These are phyloP conservation scores for Anabas testudineus DNA, from an alignment of 2,797 vertebrate species.

Conservation along the genomic window DNA sequence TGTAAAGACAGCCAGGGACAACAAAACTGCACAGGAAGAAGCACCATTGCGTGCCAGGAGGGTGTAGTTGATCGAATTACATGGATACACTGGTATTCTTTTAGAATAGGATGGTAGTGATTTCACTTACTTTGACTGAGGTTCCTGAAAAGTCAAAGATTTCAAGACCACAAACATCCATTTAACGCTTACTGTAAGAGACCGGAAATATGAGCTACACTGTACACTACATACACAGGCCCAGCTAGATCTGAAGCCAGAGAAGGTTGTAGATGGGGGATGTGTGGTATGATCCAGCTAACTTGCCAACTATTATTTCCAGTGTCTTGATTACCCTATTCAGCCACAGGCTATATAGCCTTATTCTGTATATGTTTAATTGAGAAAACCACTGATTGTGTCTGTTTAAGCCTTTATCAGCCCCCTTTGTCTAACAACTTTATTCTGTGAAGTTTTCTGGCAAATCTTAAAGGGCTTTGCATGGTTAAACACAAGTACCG, in stretches of 20 bases:
- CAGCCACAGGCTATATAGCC: slow-evolving; percentile 52
- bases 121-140: slow-evolving; percentile 62
- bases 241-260: slow-evolving; percentile 77
- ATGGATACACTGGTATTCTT: slow-evolving; percentile 48
- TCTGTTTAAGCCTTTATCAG: slow-evolving; percentile 57
- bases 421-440: slow-evolving; percentile 61
- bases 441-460: slow-evolving; percentile 77
- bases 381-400: slow-evolving; percentile 64
- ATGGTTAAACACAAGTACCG: slow-evolving; percentile 73
- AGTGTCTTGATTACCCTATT: slow-evolving; percentile 63
- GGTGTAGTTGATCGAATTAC: not conserved
- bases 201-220: slow-evolving; percentile 80
- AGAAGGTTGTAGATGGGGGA: slow-evolving; percentile 66
- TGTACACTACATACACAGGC: slow-evolving; percentile 76
- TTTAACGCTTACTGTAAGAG: slow-evolving; percentile 65
- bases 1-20: slow-evolving; percentile 82
- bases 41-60: slow-evolving; percentile 17
- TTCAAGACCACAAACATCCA: slow-evolving; percentile 70
- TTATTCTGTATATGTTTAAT: slow-evolving; percentile 60
- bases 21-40: slow-evolving; percentile 35
- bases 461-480: slow-evolving; percentile 85
- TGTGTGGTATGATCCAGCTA: slow-evolving; percentile 53
- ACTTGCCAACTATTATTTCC: slow-evolving; percentile 64
- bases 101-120: slow-evolving; percentile 52
- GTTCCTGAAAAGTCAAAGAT: slow-evolving; percentile 59